phyloP scores from a whole-genome alignment of 2,797 vertebrate genomes.

The Todus mexicanus region DNA sequence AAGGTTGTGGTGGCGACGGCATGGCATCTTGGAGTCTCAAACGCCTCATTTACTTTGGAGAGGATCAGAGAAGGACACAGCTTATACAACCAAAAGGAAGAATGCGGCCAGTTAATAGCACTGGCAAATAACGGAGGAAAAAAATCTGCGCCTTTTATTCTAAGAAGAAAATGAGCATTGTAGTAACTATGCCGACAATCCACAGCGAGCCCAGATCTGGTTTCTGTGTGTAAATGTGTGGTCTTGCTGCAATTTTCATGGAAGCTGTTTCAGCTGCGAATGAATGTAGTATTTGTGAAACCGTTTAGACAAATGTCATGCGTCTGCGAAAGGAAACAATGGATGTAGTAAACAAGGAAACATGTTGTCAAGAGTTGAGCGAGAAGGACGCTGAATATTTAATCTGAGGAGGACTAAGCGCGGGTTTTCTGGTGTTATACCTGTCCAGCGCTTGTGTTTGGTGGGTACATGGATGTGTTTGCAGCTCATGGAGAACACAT shows the following conservation, averaged over 20 bases:
- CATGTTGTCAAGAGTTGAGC: background rate
- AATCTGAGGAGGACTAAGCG: background rate
- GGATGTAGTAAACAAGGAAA: conserved; percentile 28
- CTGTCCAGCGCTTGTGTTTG: background rate
- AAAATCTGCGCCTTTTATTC: conserved; percentile 47
- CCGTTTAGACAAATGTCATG: conserved; percentile 15
- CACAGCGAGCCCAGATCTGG: conserved; percentile 45
- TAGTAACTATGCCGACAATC: conserved; percentile 49
- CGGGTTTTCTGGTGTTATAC: background rate
- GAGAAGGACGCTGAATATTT: background rate
- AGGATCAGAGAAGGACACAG: conserved; percentile 28
- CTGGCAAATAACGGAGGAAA: conserved; percentile 29
- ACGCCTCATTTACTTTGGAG: background rate
- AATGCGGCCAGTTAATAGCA: background rate
- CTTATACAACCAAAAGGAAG: conserved; percentile 31
- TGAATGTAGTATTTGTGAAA: conserved; percentile 46
- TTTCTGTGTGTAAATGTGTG: conserved; percentile 63
- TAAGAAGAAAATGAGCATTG: conserved; percentile 54
- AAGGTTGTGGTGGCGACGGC: background rate
- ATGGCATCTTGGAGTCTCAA: background rate
- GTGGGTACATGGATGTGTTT: background rate
- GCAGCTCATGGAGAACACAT: background rate
- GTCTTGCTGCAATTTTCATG: conserved; percentile 40
- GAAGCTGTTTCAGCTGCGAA: conserved; percentile 42
- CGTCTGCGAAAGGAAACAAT: conserved; percentile 7